These are phyloP conservation scores for Yponomeuta cagnagella DNA, from an alignment of 2,888 invertebrate genomes.

Conservation along the genomic window DNA sequence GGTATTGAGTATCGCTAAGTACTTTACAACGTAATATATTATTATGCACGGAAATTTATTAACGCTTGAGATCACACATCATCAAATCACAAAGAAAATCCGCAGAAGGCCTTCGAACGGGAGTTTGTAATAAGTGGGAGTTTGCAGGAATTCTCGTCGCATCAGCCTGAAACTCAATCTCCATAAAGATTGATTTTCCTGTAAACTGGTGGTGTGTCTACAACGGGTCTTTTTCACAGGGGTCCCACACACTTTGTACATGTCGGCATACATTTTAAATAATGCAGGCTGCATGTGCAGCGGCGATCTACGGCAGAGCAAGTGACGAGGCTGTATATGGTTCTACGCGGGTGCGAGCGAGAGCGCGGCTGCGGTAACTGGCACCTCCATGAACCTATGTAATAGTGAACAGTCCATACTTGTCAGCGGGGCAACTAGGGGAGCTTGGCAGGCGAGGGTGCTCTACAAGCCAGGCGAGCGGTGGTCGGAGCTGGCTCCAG, in stretches of 20 bases:
- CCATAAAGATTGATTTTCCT: background rate
- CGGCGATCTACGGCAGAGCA: constrained; percentile 37
- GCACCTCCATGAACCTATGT: constrained; percentile 17
- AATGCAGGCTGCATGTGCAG: constrained; percentile 62
- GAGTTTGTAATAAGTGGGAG: no score
- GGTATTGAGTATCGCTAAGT: background rate
- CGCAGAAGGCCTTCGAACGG: background rate
- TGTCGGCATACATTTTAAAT: constrained; percentile 40
- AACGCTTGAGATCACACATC: background rate
- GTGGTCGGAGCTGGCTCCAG: constrained; percentile 17
- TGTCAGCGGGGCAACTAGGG: constrained; percentile 22
- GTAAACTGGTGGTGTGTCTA: background rate
- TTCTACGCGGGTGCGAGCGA: constrained; percentile 39
- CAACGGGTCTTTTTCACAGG: constrained; percentile 6
- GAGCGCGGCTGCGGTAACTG: constrained; percentile 54
- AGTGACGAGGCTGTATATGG: constrained; percentile 38
- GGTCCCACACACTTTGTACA: constrained; percentile 7
- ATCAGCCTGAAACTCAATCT: background rate
- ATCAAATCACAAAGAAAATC: background rate
- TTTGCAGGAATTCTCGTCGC: background rate
- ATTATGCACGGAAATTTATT: background rate
- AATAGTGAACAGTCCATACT: constrained; percentile 22
- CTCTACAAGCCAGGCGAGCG: constrained; percentile 10
- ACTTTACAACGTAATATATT: background rate
- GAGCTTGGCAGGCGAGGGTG: constrained; percentile 14